A percentile compares a stretch with the other conserved stretches of the same genome.
phyloP scores from a whole-genome alignment of 2,797 vertebrate species.

The Enteromius viviparus region DNA sequence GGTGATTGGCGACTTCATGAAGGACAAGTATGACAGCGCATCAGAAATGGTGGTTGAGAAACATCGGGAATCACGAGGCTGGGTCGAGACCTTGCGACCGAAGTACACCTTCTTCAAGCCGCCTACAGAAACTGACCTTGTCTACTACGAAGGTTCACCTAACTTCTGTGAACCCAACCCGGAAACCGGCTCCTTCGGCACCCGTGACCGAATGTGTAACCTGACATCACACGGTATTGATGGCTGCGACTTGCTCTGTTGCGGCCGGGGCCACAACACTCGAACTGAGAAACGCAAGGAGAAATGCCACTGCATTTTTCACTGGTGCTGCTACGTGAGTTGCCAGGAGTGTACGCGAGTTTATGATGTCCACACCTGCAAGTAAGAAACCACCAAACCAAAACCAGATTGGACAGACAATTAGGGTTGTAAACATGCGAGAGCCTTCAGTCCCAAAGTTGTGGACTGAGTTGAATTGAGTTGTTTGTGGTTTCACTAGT shows the following conservation, averaged over 20 bases:
- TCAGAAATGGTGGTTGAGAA: slow-evolving; percentile 99
- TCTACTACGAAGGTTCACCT: slow-evolving; percentile 95
- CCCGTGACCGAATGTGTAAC: slow-evolving; percentile 91
- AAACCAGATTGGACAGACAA: slow-evolving; percentile 4
- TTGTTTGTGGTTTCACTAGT: slow-evolving; percentile 3
- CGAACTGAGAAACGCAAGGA: slow-evolving; percentile 92
- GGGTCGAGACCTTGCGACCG: slow-evolving; percentile 95
- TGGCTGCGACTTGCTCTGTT: slow-evolving; percentile 96
- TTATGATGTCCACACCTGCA: slow-evolving; percentile 97
- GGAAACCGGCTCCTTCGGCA: slow-evolving; percentile 95
- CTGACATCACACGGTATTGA: slow-evolving; percentile 96
- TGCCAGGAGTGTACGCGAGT: slow-evolving; percentile 94
- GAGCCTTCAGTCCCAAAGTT: not conserved
- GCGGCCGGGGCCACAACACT: slow-evolving; percentile 95
- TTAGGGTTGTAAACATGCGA: not conserved
- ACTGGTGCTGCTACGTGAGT: slow-evolving; percentile 99
- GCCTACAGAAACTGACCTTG: slow-evolving; percentile 92
- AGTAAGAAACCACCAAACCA: slow-evolving; percentile 76
- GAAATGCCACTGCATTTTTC: slow-evolving; percentile 97
- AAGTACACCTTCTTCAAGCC: slow-evolving; percentile 96
- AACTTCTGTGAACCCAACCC: slow-evolving; percentile 97
- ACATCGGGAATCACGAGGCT: slow-evolving; percentile 94
- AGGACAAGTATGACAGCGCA: slow-evolving; percentile 98
- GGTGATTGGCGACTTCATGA: slow-evolving; percentile 94
- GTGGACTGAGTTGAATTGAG: slow-evolving; percentile 1